Evolutionary conservation across 2,113 vertebrate genomes (phyloP).

Genomic region (Cranoglanis bouderius): DNA sequence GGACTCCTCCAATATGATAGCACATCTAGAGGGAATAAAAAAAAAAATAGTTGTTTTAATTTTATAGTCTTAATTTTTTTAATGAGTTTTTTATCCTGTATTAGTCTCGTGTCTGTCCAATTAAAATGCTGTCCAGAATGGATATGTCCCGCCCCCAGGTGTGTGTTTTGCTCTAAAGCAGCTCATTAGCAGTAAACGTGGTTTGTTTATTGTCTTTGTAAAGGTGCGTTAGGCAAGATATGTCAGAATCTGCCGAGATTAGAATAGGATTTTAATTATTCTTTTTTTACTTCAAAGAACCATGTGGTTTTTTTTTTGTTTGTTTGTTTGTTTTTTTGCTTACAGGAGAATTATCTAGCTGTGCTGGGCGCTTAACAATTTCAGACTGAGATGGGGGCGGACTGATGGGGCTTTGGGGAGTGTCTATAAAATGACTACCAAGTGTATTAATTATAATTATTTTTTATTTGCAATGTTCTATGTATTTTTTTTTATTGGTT

Average conservation of each 20-base stretch:
- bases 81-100: constrained; percentile 4
- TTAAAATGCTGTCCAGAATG: background rate
- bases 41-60: background rate
- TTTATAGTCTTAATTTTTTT: background rate
- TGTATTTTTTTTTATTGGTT: background rate
- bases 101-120: background rate
- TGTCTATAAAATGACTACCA: background rate
- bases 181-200: background rate
- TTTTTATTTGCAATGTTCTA: background rate
- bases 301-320: background rate
- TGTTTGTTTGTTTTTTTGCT: too few relatives aligned
- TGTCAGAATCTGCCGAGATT: too few relatives aligned
- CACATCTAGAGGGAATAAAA: background rate
- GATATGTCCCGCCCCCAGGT: background rate
- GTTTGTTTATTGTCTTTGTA: background rate
- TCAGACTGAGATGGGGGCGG: background rate
- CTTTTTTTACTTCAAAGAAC: background rate
- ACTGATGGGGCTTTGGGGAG: background rate
- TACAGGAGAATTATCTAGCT: background rate
- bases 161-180: background rate
- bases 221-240: too few relatives aligned
- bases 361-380: background rate
- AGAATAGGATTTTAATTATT: background rate
- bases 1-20: background rate
- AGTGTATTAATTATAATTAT: too few relatives aligned